phyloP scores from a whole-genome alignment of 2,888 invertebrate genomes.

The Noctua janthina region DNA sequence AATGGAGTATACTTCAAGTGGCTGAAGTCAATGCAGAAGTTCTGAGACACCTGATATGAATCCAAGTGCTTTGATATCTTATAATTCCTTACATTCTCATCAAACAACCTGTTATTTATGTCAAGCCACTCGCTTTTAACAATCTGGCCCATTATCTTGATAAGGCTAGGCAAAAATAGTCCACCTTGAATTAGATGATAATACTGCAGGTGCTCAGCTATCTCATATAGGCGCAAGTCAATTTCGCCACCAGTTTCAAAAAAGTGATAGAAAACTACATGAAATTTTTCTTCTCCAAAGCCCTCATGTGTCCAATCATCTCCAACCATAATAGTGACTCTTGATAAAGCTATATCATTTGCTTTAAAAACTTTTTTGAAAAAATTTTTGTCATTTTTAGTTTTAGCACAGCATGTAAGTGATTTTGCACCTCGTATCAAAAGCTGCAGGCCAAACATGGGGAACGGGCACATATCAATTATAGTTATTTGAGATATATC shows the following conservation, averaged over 20 bases:
- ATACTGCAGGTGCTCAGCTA: slow-evolving; percentile 75
- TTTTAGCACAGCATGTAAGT: slow-evolving; percentile 85
- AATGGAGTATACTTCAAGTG: slow-evolving; percentile 82
- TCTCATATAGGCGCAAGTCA: slow-evolving; percentile 78
- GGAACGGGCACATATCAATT: slow-evolving; percentile 91
- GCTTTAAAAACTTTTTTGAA: slow-evolving; percentile 82
- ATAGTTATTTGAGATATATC: slow-evolving; percentile 81
- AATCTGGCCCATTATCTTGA: slow-evolving; percentile 90
- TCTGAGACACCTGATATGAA: slow-evolving; percentile 90
- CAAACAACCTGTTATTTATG: slow-evolving; percentile 89
- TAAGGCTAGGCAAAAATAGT: slow-evolving; percentile 87
- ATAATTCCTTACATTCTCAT: slow-evolving; percentile 89
- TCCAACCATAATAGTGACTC: slow-evolving; percentile 81
- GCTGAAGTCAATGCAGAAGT: slow-evolving; percentile 87
- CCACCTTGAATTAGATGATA: slow-evolving; percentile 84
- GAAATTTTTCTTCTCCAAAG: slow-evolving; percentile 81
- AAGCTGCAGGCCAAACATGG: slow-evolving; percentile 91
- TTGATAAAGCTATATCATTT: slow-evolving; percentile 82
- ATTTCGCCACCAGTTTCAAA: slow-evolving; percentile 91
- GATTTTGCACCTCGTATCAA: slow-evolving; percentile 86
- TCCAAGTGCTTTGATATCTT: slow-evolving; percentile 90
- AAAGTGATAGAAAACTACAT: slow-evolving; percentile 89
- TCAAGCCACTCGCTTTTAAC: slow-evolving; percentile 91
- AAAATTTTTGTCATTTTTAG: slow-evolving; percentile 80
- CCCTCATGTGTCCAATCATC: slow-evolving; percentile 75